phyloP scores from a whole-genome alignment of 2,888 invertebrate genomes.

The Drosophila emarginata region DNA sequence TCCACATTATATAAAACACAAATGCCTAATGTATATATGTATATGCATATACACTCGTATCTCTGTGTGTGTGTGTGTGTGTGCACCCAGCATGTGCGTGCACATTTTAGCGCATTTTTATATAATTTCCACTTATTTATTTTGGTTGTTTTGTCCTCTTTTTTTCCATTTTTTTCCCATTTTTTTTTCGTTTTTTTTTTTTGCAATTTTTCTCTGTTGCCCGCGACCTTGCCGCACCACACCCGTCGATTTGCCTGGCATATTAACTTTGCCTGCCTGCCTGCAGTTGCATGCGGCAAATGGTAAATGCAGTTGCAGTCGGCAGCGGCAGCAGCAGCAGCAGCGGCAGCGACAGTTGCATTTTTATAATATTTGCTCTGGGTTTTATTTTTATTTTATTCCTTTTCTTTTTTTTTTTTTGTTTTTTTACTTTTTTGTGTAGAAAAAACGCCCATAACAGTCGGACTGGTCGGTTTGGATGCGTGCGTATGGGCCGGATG shows the following conservation, averaged over 20 bases:
- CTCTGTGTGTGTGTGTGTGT: constrained; percentile 29
- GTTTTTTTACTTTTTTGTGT: constrained; percentile 30
- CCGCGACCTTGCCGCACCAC: constrained; percentile 71
- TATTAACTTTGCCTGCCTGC: constrained; percentile 44
- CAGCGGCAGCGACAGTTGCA: constrained; percentile 33
- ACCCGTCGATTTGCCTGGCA: constrained; percentile 44
- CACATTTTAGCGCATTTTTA: constrained; percentile 77
- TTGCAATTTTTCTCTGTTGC: constrained; percentile 19
- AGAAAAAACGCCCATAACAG: constrained; percentile 73
- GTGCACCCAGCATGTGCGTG: constrained; percentile 32
- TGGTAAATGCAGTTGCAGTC: constrained; percentile 28
- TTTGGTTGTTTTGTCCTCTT: constrained; percentile 69
- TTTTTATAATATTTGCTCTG: constrained; percentile 41
- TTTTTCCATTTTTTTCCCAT: constrained; percentile 13
- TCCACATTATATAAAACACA: constrained; percentile 13
- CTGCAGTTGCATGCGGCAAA: constrained; percentile 27
- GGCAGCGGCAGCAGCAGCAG: constrained; percentile 9
- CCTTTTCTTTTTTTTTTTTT: constrained; percentile 10
- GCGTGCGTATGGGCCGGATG: constrained; percentile 33
- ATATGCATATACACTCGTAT: constrained; percentile 18
- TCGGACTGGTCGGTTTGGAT: constrained; percentile 42
- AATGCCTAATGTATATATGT: constrained; percentile 3
- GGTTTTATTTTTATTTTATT: constrained; percentile 29
- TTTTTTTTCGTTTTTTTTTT: constrained; percentile 40
- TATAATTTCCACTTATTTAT: constrained; percentile 71